Conservation (phyloP, 2,113 vertebrate genomes). For the Paralichthys olivaceus region DNA sequence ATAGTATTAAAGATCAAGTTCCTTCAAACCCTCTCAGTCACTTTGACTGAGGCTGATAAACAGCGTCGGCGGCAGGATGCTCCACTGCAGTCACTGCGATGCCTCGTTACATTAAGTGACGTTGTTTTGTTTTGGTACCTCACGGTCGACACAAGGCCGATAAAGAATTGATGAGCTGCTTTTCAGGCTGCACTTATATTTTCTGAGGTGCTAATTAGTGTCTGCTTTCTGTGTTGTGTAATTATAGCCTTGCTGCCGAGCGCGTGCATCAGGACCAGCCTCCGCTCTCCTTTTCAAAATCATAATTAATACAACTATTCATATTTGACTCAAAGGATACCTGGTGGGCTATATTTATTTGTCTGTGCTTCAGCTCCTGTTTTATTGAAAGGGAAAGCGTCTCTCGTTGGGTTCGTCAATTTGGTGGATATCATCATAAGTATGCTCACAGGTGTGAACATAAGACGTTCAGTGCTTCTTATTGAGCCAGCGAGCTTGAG, state of each 20-base stretch:
- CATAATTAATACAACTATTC: constrained; percentile 47
- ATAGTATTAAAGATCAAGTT: too few species aligned
- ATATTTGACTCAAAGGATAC: constrained; percentile 20
- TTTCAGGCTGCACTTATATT: constrained; percentile 30
- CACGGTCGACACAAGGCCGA: background rate
- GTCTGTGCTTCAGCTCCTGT: background rate
- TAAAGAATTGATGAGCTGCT: constrained; percentile 53
- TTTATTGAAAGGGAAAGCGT: background rate
- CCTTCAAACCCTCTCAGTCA: background rate
- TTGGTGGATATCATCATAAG: too few species aligned
- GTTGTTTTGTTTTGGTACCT: constrained; percentile 28
- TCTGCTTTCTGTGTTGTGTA: constrained; percentile 11
- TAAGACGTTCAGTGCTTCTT: background rate
- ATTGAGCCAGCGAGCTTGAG: background rate
- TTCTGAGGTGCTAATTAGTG: constrained; percentile 61
- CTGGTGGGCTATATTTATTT: constrained; percentile 11
- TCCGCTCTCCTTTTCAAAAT: constrained; percentile 33
- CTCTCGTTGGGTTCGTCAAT: too few species aligned
- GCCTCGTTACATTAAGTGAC: too few species aligned
- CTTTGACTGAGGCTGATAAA: too few species aligned
- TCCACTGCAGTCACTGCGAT: too few species aligned
- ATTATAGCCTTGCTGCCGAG: constrained; percentile 39
- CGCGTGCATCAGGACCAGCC: constrained; percentile 25
- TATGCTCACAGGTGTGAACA: background rate
- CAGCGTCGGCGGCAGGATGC: background rate